A percentile compares a stretch with the other conserved stretches of the same genome.
Evolutionary conservation across 2,888 invertebrate species (phyloP).

Genomic region (Limulus polyphemus): DNA sequence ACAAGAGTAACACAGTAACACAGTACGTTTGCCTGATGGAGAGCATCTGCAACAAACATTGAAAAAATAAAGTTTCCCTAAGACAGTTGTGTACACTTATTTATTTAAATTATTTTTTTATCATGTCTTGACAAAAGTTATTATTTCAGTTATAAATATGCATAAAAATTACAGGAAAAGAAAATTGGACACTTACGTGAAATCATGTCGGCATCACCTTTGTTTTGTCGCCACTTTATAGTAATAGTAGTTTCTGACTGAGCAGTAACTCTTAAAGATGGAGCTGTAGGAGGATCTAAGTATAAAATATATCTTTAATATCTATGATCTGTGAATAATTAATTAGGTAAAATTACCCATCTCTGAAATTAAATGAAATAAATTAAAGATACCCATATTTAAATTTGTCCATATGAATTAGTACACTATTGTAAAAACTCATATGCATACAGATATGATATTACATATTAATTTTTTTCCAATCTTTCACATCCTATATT

Average conservation of each 20-base stretch:
- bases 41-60: no score
- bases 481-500: no score
- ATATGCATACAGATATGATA: no score
- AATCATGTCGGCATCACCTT: conserved; percentile 1
- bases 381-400: background rate
- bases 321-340: background rate
- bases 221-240: conserved; percentile 24
- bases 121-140: no score
- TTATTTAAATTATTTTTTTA: no score
- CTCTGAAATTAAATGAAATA: background rate
- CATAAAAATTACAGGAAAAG: background rate
- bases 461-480: no score
- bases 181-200: conserved; percentile 8
- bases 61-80: no score
- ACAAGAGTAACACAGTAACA: no score
- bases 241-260: conserved; percentile 18
- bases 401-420: background rate
- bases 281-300: conserved; percentile 24
- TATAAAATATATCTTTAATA: background rate
- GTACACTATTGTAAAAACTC: no score
- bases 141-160: no score
- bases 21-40: no score
- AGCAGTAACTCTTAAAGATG: conserved; percentile 20
- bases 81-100: no score
- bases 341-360: background rate